phyloP scores from a whole-genome alignment of 2,888 invertebrate species.

The Loripinus fragilis region DNA sequence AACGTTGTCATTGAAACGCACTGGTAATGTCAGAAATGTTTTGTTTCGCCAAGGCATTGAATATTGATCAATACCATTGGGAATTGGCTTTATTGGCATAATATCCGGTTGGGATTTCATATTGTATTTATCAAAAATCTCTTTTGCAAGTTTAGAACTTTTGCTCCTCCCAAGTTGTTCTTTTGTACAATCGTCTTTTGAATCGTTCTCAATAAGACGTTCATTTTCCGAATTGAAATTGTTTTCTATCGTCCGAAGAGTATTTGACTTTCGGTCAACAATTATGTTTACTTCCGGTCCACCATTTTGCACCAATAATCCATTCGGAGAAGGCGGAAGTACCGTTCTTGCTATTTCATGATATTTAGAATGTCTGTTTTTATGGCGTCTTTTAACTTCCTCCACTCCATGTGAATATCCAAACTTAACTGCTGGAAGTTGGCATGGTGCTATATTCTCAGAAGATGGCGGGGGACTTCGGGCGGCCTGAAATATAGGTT shows the following conservation, averaged over 20 bases:
- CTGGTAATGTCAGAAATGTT: constrained; percentile 52
- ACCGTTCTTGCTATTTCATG: constrained; percentile 25
- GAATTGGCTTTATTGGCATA: constrained; percentile 4
- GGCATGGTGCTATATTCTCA: neutral
- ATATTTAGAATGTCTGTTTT: neutral
- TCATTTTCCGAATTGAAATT: constrained; percentile 17
- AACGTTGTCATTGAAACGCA: constrained; percentile 44
- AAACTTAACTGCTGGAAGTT: constrained; percentile 50
- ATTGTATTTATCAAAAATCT: constrained; percentile 60
- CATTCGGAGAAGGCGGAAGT: constrained; percentile 54
- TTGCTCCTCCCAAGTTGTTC: neutral
- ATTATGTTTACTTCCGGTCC: constrained; percentile 35
- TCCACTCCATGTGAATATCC: constrained; percentile 48
- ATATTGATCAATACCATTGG: constrained; percentile 47
- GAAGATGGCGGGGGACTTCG: neutral
- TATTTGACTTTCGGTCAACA: constrained; percentile 28
- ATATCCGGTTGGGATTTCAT: constrained; percentile 50
- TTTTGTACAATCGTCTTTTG: constrained; percentile 32
- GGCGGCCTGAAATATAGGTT: neutral
- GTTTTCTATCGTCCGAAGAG: constrained; percentile 42
- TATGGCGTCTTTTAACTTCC: constrained; percentile 23
- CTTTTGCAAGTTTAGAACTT: constrained; percentile 55
- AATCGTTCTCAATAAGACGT: constrained; percentile 1
- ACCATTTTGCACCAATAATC: constrained; percentile 56
- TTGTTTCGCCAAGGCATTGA: constrained; percentile 59